Conservation (phyloP, 2,797 vertebrate genomes). For the Mallotus villosus region DNA sequence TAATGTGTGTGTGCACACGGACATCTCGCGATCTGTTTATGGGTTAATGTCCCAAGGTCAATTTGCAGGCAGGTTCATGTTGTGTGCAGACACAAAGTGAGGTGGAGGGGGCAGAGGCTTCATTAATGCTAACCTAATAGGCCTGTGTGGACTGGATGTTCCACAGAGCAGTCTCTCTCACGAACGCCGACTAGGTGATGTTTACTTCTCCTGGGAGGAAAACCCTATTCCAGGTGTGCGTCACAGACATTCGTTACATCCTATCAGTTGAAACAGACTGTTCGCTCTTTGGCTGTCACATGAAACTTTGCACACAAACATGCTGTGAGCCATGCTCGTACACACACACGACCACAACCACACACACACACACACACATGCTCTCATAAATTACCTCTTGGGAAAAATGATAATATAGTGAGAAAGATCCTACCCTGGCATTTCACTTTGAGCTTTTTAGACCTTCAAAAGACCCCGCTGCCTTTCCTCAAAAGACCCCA, state of each 20-base stretch:
- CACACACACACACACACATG: neutral
- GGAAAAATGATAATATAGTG: too few relatives aligned
- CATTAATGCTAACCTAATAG: slow-evolving; percentile 29
- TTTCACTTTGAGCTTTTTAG: neutral
- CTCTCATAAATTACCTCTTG: too few relatives aligned
- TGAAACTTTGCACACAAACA: neutral
- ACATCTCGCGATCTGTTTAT: slow-evolving; percentile 49
- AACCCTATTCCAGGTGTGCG: too few relatives aligned
- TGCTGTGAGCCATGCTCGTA: neutral
- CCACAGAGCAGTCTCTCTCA: slow-evolving; percentile 24
- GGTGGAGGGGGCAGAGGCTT: slow-evolving; percentile 19
- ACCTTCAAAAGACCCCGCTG: neutral
- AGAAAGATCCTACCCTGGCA: too few relatives aligned
- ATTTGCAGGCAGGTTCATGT: slow-evolving; percentile 33
- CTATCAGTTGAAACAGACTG: too few relatives aligned
- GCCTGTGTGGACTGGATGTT: slow-evolving; percentile 38
- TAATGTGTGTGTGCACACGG: slow-evolving; percentile 63
- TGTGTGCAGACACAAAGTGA: slow-evolving; percentile 37
- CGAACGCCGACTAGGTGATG: slow-evolving; percentile 40
- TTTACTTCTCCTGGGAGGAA: neutral
- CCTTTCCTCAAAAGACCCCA: neutral
- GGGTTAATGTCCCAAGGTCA: slow-evolving; percentile 54
- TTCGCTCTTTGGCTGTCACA: neutral
- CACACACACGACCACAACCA: neutral
- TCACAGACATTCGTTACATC: too few relatives aligned